These are phyloP conservation scores for Scomber japonicus DNA, from an alignment of 2,113 vertebrate genomes.

Conservation along the genomic window DNA sequence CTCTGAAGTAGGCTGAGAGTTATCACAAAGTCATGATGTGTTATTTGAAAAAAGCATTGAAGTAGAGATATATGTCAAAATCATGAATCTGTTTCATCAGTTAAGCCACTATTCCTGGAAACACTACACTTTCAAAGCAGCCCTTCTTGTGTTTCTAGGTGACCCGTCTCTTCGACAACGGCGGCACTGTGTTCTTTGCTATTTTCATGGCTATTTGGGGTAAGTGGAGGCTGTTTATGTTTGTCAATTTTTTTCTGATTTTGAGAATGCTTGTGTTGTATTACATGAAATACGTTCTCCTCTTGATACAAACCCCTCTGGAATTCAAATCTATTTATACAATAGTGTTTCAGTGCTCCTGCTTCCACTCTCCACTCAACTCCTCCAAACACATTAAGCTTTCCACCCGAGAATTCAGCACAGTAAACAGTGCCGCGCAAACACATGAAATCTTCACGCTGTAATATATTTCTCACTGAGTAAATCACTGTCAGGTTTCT, in stretches of 20 bases:
- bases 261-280: constrained; percentile 20
- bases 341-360: constrained; percentile 8
- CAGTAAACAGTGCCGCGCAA: constrained; percentile 35
- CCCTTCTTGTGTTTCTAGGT: constrained; percentile 74
- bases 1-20: background rate
- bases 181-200: constrained; percentile 87
- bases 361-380: constrained; percentile 46
- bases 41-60: constrained; percentile 2
- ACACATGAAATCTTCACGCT: constrained; percentile 30
- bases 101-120: background rate
- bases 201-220: constrained; percentile 90
- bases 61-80: background rate
- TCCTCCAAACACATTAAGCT: constrained; percentile 59
- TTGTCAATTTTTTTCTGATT: constrained; percentile 17
- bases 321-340: constrained; percentile 61
- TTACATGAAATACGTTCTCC: constrained; percentile 9
- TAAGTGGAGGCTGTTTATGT: constrained; percentile 64
- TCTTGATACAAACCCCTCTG: constrained; percentile 24
- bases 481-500: constrained; percentile 46
- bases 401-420: constrained; percentile 45
- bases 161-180: constrained; percentile 87
- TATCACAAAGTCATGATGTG: background rate
- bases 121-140: background rate
- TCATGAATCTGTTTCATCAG: background rate
- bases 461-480: constrained; percentile 28